These are phyloP conservation scores for Manacus vitellinus DNA, from an alignment of 2,113 vertebrate species.

Conservation along the genomic window DNA sequence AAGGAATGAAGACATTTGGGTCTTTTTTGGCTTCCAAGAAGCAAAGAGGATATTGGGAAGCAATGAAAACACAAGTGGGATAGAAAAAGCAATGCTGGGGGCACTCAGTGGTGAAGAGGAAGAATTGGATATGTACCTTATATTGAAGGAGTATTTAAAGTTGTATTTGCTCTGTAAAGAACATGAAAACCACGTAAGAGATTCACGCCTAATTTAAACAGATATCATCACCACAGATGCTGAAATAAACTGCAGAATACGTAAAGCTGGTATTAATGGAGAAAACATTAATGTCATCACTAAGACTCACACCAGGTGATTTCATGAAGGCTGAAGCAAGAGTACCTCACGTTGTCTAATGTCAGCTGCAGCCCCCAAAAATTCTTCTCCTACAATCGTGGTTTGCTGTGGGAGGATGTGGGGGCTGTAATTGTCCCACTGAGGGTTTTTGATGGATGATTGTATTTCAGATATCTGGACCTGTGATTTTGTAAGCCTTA, in stretches of 20 bases:
- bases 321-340: neutral
- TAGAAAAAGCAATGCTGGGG: neutral
- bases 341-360: neutral
- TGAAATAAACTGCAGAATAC: neutral
- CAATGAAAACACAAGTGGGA: neutral
- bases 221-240: neutral
- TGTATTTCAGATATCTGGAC: constrained; percentile 31
- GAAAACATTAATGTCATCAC: neutral
- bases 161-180: neutral
- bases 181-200: neutral
- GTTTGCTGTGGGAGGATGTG: constrained; percentile 44
- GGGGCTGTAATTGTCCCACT: constrained; percentile 54
- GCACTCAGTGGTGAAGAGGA: neutral
- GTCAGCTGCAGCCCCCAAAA: constrained; percentile 18
- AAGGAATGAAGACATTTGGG: neutral
- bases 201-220: neutral
- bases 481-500: neutral
- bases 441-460: constrained; percentile 47
- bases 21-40: neutral
- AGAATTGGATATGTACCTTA: neutral
- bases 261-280: neutral
- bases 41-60: neutral
- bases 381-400: constrained; percentile 3
- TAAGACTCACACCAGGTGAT: neutral
- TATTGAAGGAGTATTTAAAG: neutral